Base-by-base conservation (phyloP, 2,797 vertebrate species). In the Etheostoma perlongum region DNA sequence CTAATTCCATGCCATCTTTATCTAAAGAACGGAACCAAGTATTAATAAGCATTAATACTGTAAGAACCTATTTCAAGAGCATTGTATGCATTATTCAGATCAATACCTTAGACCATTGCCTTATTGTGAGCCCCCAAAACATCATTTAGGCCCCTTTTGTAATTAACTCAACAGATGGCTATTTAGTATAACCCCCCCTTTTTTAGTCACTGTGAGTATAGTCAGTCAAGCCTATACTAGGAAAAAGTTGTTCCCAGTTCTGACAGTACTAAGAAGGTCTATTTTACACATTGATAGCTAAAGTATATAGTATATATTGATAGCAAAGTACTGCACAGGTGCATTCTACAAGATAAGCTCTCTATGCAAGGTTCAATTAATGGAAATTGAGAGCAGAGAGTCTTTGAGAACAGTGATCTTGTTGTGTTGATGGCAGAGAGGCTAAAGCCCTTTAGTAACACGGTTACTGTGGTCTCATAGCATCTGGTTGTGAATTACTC, bases 371-470 rank as follows among this genome's bases (percentile, higher is more conserved):
- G 16, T 47, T 47, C 36, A 11, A 10, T 11, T 40, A 40, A 40
- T 40, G 10, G 36, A 40, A 40, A 40, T 40, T 40, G 10, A 52
- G 42, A 55, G 61, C 23, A 18, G 49, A 25, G 27, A 42, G 62
- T 61, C 36, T n/a, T 9, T 67, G 62, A 80, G 54, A 88, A 94
- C 85, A 95, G 72, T n/a, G 64, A 30, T 81, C 78, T 72, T 75
- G 16, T 92, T 94, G 92, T 94, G 48, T 62, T 52, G 62, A 58
- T 49, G 19, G n/a, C 64, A 73, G 58, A 71, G n/a, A 61, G 66
- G 52, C 52, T 63, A 10, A 51, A 59, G 52, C 54, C 57, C 23
- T 73, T 84, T 76, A 49, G 12, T 8, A 63, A 61, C 78, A 75
- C 51, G 72, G 74, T 86, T 63, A 19, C 63, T 71, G 63, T 64